A percentile compares a stretch with the other conserved stretches of the same genome.
These are phyloP conservation scores for Gouania willdenowi DNA, from an alignment of 2,797 vertebrate genomes.

Conservation along the genomic window DNA sequence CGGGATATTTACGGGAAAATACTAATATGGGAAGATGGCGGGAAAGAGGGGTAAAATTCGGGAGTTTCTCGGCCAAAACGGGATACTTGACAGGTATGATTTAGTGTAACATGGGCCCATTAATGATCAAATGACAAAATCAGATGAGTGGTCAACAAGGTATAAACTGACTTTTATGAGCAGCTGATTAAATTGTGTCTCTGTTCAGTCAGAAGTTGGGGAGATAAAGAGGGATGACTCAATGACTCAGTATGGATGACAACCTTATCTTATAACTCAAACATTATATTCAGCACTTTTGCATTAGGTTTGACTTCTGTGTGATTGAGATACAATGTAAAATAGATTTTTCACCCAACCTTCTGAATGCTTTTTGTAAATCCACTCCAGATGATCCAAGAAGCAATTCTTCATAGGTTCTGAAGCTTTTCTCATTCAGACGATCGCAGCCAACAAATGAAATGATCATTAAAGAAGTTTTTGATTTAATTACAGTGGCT, in stretches of 20 bases:
- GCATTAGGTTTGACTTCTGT: not conserved
- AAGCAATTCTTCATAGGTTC: not conserved
- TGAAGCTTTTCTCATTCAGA: not conserved
- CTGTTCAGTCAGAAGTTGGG: too few relatives aligned
- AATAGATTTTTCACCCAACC: not conserved
- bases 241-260: not conserved
- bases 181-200: too few relatives aligned
- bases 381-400: not conserved
- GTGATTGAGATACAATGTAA: not conserved
- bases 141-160: not conserved
- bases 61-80: too few relatives aligned
- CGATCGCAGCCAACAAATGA: not conserved
- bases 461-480: too few relatives aligned
- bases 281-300: conserved; percentile 14
- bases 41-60: too few relatives aligned
- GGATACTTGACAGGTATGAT: too few relatives aligned
- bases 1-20: too few relatives aligned
- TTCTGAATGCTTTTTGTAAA: not conserved
- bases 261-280: not conserved
- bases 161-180: too few relatives aligned
- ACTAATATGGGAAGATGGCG: too few relatives aligned
- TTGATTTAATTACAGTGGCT: too few relatives aligned
- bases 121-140: not conserved
- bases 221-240: too few relatives aligned
- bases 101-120: too few relatives aligned